Conservation (phyloP, 2,888 invertebrate genomes). For the Polyommatus iphigenia region DNA sequence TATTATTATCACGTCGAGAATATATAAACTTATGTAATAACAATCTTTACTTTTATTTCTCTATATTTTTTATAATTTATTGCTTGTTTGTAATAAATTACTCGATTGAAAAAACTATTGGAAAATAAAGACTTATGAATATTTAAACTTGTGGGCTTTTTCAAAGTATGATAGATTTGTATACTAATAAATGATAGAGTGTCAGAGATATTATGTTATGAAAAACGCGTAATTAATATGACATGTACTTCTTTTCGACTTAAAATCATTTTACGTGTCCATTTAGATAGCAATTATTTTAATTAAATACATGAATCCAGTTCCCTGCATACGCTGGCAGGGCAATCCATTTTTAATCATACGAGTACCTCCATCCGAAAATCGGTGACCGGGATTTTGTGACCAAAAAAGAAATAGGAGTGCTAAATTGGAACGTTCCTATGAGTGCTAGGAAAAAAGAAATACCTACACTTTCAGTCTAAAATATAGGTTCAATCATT, state of each 20-base stretch:
- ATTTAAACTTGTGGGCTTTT: neutral
- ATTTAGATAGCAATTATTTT: neutral
- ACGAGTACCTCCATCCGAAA: neutral
- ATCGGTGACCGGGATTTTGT: neutral
- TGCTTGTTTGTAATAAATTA: neutral
- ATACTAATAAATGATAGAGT: neutral
- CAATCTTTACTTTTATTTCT: neutral
- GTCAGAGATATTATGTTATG: neutral
- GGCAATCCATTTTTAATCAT: neutral
- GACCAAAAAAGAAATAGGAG: neutral
- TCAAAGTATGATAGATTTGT: neutral
- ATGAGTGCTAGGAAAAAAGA: neutral
- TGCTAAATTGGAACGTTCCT: neutral
- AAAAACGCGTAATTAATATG: neutral
- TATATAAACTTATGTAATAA: constrained; percentile 1
- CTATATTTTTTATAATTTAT: neutral
- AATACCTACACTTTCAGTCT: neutral
- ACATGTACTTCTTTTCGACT: neutral
- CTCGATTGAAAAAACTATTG: neutral
- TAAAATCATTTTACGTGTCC: neutral
- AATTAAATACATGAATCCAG: neutral
- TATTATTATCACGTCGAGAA: neutral
- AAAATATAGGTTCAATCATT: neutral
- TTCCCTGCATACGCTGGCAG: neutral
- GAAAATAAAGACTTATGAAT: neutral